Conservation (phyloP, 1,140 invertebrate genomes). For the Apis florea region DNA sequence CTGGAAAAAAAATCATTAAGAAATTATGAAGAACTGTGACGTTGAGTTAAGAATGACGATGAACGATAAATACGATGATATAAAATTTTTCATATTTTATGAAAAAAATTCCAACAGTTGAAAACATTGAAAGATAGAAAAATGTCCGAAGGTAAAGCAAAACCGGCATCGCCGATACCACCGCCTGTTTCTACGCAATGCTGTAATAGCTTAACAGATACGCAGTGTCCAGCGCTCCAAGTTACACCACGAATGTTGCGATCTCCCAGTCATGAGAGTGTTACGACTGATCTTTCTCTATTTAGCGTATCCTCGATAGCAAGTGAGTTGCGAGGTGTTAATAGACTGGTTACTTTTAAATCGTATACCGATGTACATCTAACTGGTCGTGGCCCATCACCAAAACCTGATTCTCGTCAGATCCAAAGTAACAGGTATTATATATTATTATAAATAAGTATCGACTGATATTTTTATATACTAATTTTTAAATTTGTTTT, state of each 20-base stretch:
- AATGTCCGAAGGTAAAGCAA: constrained; percentile 72
- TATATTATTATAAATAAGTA: constrained; percentile 26
- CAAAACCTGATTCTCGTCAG: constrained; percentile 83
- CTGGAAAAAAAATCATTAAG: background rate
- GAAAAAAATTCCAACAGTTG: constrained; percentile 10
- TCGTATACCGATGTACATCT: constrained; percentile 81
- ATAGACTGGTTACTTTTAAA: constrained; percentile 82
- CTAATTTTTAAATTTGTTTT: too few relatives aligned
- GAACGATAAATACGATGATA: background rate
- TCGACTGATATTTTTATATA: too few relatives aligned
- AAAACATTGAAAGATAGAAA: constrained; percentile 7
- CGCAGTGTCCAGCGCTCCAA: constrained; percentile 76
- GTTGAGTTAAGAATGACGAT: background rate
- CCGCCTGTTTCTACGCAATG: constrained; percentile 42
- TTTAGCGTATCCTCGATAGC: constrained; percentile 89
- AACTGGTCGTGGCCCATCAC: constrained; percentile 83
- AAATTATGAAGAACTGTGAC: background rate
- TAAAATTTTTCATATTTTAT: background rate
- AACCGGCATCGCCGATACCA: constrained; percentile 63
- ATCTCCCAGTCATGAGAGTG: constrained; percentile 90
- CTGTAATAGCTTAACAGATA: constrained; percentile 69
- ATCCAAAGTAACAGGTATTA: constrained; percentile 75
- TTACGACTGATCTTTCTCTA: constrained; percentile 89
- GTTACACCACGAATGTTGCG: constrained; percentile 85
- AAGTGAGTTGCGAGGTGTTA: constrained; percentile 82